Base-by-base conservation (phyloP, 2,113 vertebrate genomes). In the Eudyptes chrysolophus region DNA sequence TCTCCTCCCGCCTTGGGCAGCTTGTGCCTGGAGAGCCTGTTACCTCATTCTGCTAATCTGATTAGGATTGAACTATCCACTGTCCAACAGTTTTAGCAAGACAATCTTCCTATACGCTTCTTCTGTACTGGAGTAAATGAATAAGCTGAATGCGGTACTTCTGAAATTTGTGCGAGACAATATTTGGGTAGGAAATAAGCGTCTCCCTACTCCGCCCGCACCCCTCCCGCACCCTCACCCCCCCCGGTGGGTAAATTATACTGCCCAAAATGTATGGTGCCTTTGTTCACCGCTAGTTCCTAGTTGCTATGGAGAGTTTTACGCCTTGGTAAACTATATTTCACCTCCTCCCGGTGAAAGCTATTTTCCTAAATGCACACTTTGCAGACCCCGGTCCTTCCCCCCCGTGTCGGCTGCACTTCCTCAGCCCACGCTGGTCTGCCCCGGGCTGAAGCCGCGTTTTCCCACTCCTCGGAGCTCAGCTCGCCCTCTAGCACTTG, bases 261-360 rank as follows among this genome's bases (percentile, higher is more conserved):
- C 61, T 79, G 55, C 66, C 71, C 61, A 65, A 89, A 92, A 94
- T 82, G 62, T 87, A 69, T 54, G 57, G 62, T 72, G 86, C 71
- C 77, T 92, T 95, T 96, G 95, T 97, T 96, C 77, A 84, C 30
- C 7, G 8, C 69, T 49, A 18, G 86, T 57, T 94, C 78, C 77
- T 92, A 96, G 97, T 97, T 93, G 81, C 93, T 96, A 96, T 96
- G 97, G 94, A 80, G 92, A 95, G 94, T 94, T 96, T 94, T 96
- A 80, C 3, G 66, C 91, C 89, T 95, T 93, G 58, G 78, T 94
- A 96, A 96, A 96, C 91, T 92, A 80, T 93, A 96, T 95, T 87
- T 96, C 93, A 94, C 70, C 84, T 95, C 87, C 92, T 94, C 90
- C 70, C 34, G 10, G 91, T 93, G 95, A 69, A 91, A 89, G 86